Evolutionary conservation across 2,888 invertebrate species (phyloP), one percentile per base, ranked within the genome.

Genomic region (Synanthedon vespiformis): DNA sequence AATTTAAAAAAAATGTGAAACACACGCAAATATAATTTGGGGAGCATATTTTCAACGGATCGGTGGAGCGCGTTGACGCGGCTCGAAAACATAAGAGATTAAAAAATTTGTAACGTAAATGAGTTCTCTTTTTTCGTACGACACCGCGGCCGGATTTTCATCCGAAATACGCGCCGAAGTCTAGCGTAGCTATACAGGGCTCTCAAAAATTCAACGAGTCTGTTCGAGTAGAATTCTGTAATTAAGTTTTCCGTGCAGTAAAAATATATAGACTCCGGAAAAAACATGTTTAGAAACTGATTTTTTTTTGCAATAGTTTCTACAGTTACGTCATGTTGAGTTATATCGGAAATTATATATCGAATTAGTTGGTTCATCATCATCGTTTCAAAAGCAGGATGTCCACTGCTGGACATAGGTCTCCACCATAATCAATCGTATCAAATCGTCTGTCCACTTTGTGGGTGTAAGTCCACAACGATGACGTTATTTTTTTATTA

Each of bases 121-220:
- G 58, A 61, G 58, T 59, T 62, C 61, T 72, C 67, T 75, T 81
- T 82, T 80, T 77, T 69, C 68, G 61, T 62, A 66, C 70, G 67
- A 70, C 75, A 67, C 67, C 63, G 64, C 63, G 65, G 68, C 70
- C 34, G 71, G 69, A 72, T 74, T 78, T 77, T 76, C 75, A 79
- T 73, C 71, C 72, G 64, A 76, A 80, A 80, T 74, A 74, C 71
- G 71, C 72, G 65, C 65, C 61, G 34, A 34, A 34, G 34, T 34
- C 34, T 34, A 34, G 34, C 10, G 10, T 60, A 61, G 67, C 74
- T 77, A 75, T 70, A 75, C 69, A 74, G 64, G 65, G 69, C 74
- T 57, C 80, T 83, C 81, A 77, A 82, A 83, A 80, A 83, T 83
- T 80, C 80, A 79, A 71, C 80, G 74, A 72, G 61, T 61, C 63